Evolutionary conservation across 2,797 vertebrate species (phyloP).

Genomic region (Amblyopsis hoosieri): DNA sequence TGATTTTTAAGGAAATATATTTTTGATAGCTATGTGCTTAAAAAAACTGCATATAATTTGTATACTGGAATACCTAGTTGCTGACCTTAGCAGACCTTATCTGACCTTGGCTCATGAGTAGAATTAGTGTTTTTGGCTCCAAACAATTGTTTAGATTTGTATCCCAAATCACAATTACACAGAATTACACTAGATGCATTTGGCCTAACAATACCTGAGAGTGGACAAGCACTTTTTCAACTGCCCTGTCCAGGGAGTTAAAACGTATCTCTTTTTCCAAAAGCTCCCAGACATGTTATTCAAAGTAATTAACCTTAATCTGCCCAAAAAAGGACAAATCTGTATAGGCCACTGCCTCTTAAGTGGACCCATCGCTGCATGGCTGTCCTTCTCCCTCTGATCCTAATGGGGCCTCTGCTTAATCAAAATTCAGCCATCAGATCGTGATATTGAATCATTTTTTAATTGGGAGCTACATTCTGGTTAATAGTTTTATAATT

Average conservation of each 20-base stretch:
- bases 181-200: constrained; percentile 1
- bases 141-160: too few species aligned
- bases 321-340: constrained; percentile 87
- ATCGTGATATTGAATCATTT: constrained; percentile 99
- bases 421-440: constrained; percentile 99
- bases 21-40: too few species aligned
- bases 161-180: too few species aligned
- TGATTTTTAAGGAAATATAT: too few species aligned
- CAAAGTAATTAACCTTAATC: constrained; percentile 99
- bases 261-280: constrained; percentile 81
- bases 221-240: constrained; percentile 70
- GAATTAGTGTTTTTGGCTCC: too few species aligned
- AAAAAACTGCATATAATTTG: too few species aligned
- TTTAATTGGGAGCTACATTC: constrained; percentile 99
- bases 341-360: constrained; percentile 94
- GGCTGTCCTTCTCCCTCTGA: constrained; percentile 89
- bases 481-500: constrained; percentile 99
- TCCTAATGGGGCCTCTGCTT: constrained; percentile 97
- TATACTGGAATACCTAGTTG: too few species aligned
- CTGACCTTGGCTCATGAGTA: too few species aligned
- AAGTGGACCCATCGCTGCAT: constrained; percentile 85
- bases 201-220: constrained; percentile 67
- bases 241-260: constrained; percentile 85
- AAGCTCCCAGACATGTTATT: constrained; percentile 92
- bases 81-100: too few species aligned